Base-by-base conservation (phyloP, 2,888 invertebrate species). In the Cephus sareptanus region DNA sequence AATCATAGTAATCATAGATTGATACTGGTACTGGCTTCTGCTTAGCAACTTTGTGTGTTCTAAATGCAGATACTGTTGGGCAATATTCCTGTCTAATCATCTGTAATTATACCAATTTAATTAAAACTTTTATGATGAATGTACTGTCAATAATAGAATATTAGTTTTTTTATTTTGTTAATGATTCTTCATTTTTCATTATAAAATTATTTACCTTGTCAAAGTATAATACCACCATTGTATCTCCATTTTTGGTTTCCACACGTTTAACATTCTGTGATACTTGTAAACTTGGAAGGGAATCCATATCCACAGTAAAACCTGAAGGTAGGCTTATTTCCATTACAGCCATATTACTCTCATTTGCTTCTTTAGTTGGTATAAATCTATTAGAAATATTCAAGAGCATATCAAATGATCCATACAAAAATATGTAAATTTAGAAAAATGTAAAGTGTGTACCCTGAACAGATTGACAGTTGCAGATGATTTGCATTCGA, bases 1-100 rank as follows among this genome's bases (percentile, higher is more conserved):
- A 96, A 90, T 98, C 98, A 87, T 98, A 98, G 86, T 98, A 97
- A 90, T 99, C 98, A 84, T 95, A 96, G 71, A 98, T 94, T 71
- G 95, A 94, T 81, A 98, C 97, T 84, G 96, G 94, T 34, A 96
- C 97, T 12, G 98, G 96, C 80, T 96, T 96, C 86, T 98, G 97
- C 76, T 96, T 94, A 4, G 97, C 97, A 15, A 97, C 96, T 88
- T 96, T 96, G 89, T 97, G 95, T 0, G 96, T 96, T 85, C 97
- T 94, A 86, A 95, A 95, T 11, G 97, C 97, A 11, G 96, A 95
- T 70, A 98, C 94, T 4, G 97, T 97, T 35, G 97, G 95, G 89
- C 98, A 98, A 78, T 95, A 94, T 91, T 96, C 96, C 81, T 91
- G 84, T 85, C 92, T 84, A 82, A 92, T 85, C 92, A 93, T 92